Percentiles rank a stretch among this genome's conserved stretches.
Conservation (phyloP, 2,888 invertebrate species). For the Acholoe squamosa region DNA sequence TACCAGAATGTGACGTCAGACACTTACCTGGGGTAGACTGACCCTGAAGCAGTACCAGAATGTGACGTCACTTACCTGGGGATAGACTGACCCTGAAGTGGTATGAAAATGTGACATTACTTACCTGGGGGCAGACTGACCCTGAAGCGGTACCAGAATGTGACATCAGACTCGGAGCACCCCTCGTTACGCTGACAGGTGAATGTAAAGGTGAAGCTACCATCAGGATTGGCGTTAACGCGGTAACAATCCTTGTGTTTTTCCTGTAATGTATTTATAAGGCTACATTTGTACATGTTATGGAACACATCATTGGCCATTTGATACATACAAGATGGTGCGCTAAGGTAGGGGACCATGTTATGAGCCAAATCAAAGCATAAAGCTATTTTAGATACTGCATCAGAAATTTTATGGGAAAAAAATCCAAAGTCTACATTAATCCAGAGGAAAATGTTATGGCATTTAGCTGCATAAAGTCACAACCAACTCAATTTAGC, state of each 20-base stretch:
- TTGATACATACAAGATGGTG: too few species aligned
- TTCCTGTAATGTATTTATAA: too few species aligned
- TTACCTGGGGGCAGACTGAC: not conserved
- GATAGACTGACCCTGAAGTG: not conserved
- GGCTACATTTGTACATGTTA: too few species aligned
- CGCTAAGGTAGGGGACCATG: too few species aligned
- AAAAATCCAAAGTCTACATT: too few species aligned
- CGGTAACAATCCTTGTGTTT: constrained; percentile 19
- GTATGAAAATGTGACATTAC: not conserved
- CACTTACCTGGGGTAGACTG: not conserved
- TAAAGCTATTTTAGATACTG: too few species aligned
- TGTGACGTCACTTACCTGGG: not conserved
- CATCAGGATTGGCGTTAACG: not conserved
- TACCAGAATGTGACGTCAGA: constrained; percentile 52
- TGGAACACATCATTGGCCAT: too few species aligned
- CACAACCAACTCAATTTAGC: too few species aligned
- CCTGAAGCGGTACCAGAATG: constrained; percentile 48
- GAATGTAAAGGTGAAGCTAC: constrained; percentile 1
- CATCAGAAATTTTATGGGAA: too few species aligned
- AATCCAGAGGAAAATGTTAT: too few species aligned
- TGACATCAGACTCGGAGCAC: constrained; percentile 49
- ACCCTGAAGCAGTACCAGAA: not conserved
- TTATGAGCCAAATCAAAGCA: too few species aligned
- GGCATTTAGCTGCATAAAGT: too few species aligned
- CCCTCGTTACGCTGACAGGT: not conserved